These are phyloP conservation scores for Xanthorhoe spadicearia DNA, from an alignment of 2,888 invertebrate species.

Conservation along the genomic window DNA sequence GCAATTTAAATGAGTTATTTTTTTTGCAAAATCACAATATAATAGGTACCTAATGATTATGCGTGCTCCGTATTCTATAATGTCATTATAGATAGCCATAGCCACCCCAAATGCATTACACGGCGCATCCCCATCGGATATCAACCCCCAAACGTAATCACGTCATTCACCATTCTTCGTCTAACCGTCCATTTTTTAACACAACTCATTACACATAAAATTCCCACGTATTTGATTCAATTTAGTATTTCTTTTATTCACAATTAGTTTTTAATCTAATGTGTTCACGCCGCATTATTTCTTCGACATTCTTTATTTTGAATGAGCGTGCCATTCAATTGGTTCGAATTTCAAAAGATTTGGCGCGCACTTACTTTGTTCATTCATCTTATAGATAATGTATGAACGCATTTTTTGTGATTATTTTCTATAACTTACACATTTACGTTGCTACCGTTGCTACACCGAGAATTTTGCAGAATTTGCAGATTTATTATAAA, in stretches of 20 bases:
- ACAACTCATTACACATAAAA: conserved; percentile 75
- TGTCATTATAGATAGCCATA: conserved; percentile 26
- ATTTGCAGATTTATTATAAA: too few relatives aligned
- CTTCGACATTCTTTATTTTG: conserved; percentile 61
- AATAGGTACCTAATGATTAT: conserved; percentile 27
- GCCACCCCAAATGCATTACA: conserved; percentile 67
- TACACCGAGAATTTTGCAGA: too few relatives aligned
- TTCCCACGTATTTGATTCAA: conserved; percentile 77
- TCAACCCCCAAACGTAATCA: conserved; percentile 79
- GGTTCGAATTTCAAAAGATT: conserved; percentile 58
- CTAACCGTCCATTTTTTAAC: conserved; percentile 67
- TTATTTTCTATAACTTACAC: too few relatives aligned
- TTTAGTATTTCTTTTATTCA: conserved; percentile 56
- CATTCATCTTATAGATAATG: conserved; percentile 4
- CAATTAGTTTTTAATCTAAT: conserved; percentile 73
- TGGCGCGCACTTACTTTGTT: conserved; percentile 57
- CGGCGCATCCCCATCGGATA: conserved; percentile 79
- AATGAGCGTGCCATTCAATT: conserved; percentile 57
- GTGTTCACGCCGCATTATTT: conserved; percentile 83
- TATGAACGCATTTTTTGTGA: too few relatives aligned
- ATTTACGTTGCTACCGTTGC: too few relatives aligned
- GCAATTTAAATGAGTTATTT: too few relatives aligned
- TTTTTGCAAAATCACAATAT: conserved; percentile 12
- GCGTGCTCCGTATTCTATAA: conserved; percentile 21
- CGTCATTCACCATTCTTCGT: conserved; percentile 65